Evolutionary conservation across 1,140 invertebrate genomes (phyloP), one percentile per base, ranked within the genome.

Genomic region (Drosophila burlai): DNA sequence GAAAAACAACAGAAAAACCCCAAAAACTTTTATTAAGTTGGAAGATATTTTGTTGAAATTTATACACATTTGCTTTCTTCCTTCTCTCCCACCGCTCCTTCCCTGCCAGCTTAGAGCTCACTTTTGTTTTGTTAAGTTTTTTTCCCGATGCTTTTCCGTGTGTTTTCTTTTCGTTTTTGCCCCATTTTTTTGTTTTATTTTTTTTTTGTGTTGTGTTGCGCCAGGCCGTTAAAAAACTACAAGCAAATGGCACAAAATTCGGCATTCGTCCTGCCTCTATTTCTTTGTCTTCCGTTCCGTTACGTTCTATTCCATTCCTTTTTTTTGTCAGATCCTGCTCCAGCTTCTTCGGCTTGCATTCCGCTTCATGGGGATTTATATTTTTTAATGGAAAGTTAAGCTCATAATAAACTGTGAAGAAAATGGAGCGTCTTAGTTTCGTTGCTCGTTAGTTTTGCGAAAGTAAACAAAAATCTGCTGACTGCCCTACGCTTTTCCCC

Each of bases 41-140:
- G 68, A 90, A 90, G 85, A 85, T 89, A 89, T 90, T 89, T 89
- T 89, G 85, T 90, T 90, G 81, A 90, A 90, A 90, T 90, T 89
- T 90, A 90, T 90, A 90, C 85, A 90, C 84, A 89, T 87, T 86
- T 80, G 81, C 83, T 78, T 89, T 83, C 73, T 78, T 74, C 62
- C 29, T 29, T 29, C 29, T 45, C 49, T 6, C 38, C 31, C 4
- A 31, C 16, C 13, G 3, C 29, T 13, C 54, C 50, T 18, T 10
- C 42, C 66, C 49, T 9, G 50, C 7, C 59, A 52, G 61, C 54
- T 61, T 50, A 79, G 75, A 69, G 75, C 71, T 59, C 40, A 59
- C 69, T 67, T 52, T 74, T 76, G 34, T 71, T 71, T 83, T 59
- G 63, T 47, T 57, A 46, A 18, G 67, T 69, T 66, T 50, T 50